A percentile compares a stretch with the other conserved stretches of the same genome.
These are phyloP conservation scores for Astyanax mexicanus DNA, from an alignment of 2,797 vertebrate species.

Conservation along the genomic window DNA sequence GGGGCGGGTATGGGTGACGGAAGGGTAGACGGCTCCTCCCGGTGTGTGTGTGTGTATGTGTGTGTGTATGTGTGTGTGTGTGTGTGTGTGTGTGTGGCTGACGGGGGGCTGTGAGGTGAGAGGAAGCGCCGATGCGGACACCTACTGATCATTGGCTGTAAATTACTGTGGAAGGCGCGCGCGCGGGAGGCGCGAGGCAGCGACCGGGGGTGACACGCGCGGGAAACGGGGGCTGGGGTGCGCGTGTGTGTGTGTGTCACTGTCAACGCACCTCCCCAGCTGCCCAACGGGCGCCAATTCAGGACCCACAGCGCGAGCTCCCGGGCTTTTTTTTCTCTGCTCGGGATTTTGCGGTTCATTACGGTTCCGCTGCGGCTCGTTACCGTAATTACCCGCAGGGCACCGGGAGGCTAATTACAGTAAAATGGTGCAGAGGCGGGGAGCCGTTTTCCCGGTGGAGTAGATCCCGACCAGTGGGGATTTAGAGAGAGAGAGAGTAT, in stretches of 20 bases:
- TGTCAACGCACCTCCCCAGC: neutral
- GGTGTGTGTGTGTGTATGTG: constrained; percentile 54
- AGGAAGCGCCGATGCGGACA: constrained; percentile 82
- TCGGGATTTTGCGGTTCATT: constrained; percentile 61
- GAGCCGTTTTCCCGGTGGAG: constrained; percentile 37
- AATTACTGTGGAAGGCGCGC: constrained; percentile 71
- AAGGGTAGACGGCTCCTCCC: constrained; percentile 66
- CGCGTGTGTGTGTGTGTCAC: neutral
- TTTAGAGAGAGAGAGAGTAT: constrained; percentile 11
- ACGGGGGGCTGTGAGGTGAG: constrained; percentile 77
- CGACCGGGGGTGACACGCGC: constrained; percentile 59
- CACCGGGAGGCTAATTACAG: constrained; percentile 60
- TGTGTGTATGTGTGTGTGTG: constrained; percentile 48
- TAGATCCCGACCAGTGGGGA: constrained; percentile 37
- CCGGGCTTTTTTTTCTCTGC: constrained; percentile 20
- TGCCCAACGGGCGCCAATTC: neutral
- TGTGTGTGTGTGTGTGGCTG: constrained; percentile 75
- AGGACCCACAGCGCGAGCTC: constrained; percentile 7
- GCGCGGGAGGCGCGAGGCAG: constrained; percentile 78
- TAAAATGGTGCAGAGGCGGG: constrained; percentile 53
- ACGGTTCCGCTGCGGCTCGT: constrained; percentile 60
- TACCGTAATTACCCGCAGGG: constrained; percentile 62
- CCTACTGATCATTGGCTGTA: constrained; percentile 84
- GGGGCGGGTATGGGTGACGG: constrained; percentile 64
- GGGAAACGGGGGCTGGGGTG: constrained; percentile 48